A percentile compares a stretch with the other conserved stretches of the same genome.
phyloP scores from a whole-genome alignment of 2,113 vertebrate genomes.

The Micronycteris hirsuta region DNA sequence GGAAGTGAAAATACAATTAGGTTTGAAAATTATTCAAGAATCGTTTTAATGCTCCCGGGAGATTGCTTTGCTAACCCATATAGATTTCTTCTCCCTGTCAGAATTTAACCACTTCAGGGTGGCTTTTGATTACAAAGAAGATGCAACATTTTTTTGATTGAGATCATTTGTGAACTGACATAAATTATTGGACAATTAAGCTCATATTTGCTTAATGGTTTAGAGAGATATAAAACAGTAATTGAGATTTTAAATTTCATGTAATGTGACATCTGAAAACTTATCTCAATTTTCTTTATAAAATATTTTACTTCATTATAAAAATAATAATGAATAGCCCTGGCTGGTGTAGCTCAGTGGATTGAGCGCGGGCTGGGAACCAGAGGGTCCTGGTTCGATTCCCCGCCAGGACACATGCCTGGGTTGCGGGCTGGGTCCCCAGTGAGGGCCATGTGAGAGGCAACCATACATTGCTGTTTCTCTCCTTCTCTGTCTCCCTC shows the following conservation, averaged over 20 bases:
- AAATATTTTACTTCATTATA: slow-evolving; percentile 25
- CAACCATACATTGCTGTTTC: too few relatives aligned
- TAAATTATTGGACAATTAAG: slow-evolving; percentile 29
- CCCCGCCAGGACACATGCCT: too few relatives aligned
- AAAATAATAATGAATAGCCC: slow-evolving; percentile 10
- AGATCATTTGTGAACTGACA: slow-evolving; percentile 57
- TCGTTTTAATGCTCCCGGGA: slow-evolving; percentile 71
- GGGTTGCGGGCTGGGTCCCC: too few relatives aligned
- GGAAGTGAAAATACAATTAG: slow-evolving; percentile 75
- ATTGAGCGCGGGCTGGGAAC: too few relatives aligned
- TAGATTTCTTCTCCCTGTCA: slow-evolving; percentile 70
- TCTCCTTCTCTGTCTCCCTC: too few relatives aligned
- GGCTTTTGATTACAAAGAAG: slow-evolving; percentile 65
- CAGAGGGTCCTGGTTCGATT: too few relatives aligned
- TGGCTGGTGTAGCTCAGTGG: too few relatives aligned
- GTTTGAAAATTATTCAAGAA: slow-evolving; percentile 81
- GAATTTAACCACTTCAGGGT: slow-evolving; percentile 65
- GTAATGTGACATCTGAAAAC: slow-evolving; percentile 19
- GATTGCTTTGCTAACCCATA: slow-evolving; percentile 65
- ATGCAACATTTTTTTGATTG: neutral
- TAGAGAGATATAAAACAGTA: slow-evolving; percentile 41
- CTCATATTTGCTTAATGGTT: slow-evolving; percentile 63
- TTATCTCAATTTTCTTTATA: slow-evolving; percentile 37
- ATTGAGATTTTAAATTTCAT: slow-evolving; percentile 54
- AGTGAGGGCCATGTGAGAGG: too few relatives aligned